Percentiles rank a stretch among this genome's conserved stretches.
These are phyloP conservation scores for Dryomyza anilis DNA, from an alignment of 2,888 invertebrate genomes.

Conservation along the genomic window DNA sequence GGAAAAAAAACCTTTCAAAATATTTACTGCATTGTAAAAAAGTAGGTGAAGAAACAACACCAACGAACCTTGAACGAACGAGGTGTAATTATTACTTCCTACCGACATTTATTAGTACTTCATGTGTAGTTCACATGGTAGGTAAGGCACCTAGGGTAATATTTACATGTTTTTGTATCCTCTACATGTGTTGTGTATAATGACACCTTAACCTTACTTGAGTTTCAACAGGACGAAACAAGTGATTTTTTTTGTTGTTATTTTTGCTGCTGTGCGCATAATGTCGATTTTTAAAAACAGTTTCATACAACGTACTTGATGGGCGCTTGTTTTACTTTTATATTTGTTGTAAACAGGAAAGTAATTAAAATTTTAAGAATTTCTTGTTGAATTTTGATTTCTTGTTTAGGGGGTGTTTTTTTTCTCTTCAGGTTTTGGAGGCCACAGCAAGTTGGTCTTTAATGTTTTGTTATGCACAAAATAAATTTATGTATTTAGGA, in stretches of 20 bases:
- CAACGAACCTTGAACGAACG: not conserved
- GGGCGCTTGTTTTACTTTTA: no score
- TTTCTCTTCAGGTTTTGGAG: no score
- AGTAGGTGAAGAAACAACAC: not conserved
- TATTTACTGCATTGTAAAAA: no score
- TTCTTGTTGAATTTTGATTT: conserved; percentile 19
- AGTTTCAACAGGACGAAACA: not conserved
- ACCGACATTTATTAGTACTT: conserved; percentile 14
- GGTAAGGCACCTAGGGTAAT: no score
- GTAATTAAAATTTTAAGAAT: conserved; percentile 51
- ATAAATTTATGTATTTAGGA: not conserved
- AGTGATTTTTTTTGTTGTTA: not conserved
- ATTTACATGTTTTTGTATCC: no score
- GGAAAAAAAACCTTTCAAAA: no score
- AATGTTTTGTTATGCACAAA: not conserved
- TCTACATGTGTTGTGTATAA: no score
- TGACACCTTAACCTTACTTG: not conserved
- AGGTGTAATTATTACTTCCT: conserved; percentile 25
- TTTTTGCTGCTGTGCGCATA: not conserved
- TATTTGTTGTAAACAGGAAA: conserved; percentile 48
- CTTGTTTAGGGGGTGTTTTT: no score
- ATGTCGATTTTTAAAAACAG: no score
- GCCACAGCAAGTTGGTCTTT: not conserved
- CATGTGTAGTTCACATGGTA: no score
- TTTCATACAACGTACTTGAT: no score